Evolutionary conservation across 2,797 vertebrate species (phyloP).

Genomic region (Dryobates pubescens): DNA sequence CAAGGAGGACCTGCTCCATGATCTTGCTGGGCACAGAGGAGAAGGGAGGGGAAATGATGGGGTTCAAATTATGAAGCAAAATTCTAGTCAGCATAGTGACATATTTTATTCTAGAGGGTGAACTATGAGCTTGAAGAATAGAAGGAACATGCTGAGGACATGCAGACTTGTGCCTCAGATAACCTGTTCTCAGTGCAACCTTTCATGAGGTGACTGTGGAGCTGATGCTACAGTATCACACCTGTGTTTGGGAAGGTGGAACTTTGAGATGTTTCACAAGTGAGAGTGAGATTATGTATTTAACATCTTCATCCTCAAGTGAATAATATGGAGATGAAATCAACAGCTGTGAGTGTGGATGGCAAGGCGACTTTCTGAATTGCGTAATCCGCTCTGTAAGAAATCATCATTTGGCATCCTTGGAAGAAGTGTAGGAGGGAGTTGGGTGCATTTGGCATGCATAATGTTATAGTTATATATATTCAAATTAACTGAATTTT

Average conservation of each 20-base stretch:
- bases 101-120: not conserved
- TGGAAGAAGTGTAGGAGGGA: not conserved
- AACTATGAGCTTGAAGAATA: not conserved
- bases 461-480: not conserved
- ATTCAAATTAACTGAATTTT: not conserved
- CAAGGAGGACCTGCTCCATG: too few species aligned
- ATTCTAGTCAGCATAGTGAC: not conserved
- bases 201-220: not conserved
- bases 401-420: not conserved
- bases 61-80: not conserved
- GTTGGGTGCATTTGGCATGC: not conserved
- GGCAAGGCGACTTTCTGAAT: not conserved
- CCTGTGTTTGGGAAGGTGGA: not conserved
- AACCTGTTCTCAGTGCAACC: not conserved
- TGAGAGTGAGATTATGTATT: not conserved
- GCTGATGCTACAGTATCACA: not conserved
- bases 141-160: not conserved
- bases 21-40: too few species aligned
- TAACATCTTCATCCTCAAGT: not conserved
- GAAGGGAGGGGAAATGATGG: not conserved
- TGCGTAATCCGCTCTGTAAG: not conserved
- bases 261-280: not conserved
- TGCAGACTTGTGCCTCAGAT: not conserved
- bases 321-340: not conserved
- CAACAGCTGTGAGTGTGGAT: not conserved